phyloP scores from a whole-genome alignment of 1,140 invertebrate genomes.

The Apolygus lucorum region DNA sequence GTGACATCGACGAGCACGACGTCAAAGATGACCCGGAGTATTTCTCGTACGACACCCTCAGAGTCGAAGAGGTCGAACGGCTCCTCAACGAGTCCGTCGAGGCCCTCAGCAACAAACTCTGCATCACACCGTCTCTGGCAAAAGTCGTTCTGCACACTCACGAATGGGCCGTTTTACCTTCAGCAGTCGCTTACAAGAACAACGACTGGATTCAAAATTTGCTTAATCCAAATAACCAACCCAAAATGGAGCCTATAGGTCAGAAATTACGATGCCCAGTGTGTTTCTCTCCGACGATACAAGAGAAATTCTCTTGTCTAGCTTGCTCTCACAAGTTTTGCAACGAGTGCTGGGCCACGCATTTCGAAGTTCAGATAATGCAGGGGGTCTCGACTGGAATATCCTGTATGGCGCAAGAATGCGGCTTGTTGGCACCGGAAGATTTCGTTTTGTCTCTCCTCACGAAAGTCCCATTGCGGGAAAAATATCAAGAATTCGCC shows the following conservation, averaged over 20 bases:
- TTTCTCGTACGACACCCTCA: slow-evolving; percentile 80
- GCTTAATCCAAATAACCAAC: slow-evolving; percentile 27
- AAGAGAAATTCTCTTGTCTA: slow-evolving; percentile 63
- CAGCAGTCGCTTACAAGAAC: slow-evolving; percentile 20
- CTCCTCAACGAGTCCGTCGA: slow-evolving; percentile 92
- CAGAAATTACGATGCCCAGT: slow-evolving; percentile 48
- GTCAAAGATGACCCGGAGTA: slow-evolving; percentile 79
- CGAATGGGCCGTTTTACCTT: slow-evolving; percentile 70
- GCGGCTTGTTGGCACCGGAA: slow-evolving; percentile 84
- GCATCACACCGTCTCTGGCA: slow-evolving; percentile 81
- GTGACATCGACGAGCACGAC: slow-evolving; percentile 60
- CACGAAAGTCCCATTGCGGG: slow-evolving; percentile 64
- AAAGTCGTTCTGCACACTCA: slow-evolving; percentile 84
- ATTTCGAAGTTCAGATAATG: slow-evolving; percentile 92
- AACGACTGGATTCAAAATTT: slow-evolving; percentile 41
- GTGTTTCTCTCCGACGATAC: slow-evolving; percentile 43
- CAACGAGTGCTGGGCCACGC: slow-evolving; percentile 87
- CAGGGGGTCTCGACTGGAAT: slow-evolving; percentile 76
- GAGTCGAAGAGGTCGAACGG: slow-evolving; percentile 85
- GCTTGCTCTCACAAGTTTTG: slow-evolving; percentile 90
- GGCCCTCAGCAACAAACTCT: slow-evolving; percentile 62
- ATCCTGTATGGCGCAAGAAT: slow-evolving; percentile 92
- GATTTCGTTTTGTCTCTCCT: slow-evolving; percentile 87
- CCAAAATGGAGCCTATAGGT: slow-evolving; percentile 34
- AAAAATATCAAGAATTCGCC: slow-evolving; percentile 90